These are phyloP conservation scores for Falco peregrinus DNA, from an alignment of 2,797 vertebrate genomes.

Conservation along the genomic window DNA sequence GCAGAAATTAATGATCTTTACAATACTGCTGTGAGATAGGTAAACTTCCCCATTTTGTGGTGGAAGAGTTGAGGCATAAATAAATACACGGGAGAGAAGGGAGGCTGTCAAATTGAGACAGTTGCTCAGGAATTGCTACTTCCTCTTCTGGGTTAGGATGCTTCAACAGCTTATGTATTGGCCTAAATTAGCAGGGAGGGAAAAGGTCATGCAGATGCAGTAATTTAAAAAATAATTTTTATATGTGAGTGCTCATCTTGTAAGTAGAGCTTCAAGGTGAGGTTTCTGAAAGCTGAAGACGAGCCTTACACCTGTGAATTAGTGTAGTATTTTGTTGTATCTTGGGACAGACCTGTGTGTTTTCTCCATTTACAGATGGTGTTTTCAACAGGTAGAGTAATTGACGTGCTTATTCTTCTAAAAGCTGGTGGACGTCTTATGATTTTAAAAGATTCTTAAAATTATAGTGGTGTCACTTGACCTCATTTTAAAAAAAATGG, in stretches of 20 bases:
- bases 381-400: background rate
- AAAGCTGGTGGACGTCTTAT: background rate
- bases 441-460: background rate
- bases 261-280: background rate
- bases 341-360: background rate
- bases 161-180: background rate
- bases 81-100: background rate
- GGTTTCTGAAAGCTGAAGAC: slow-evolving; percentile 25
- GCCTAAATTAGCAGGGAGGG: background rate
- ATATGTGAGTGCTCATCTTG: background rate
- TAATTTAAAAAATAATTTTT: background rate
- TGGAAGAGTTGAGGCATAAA: background rate
- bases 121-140: background rate
- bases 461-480: background rate
- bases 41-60: background rate
- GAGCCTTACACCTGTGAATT: background rate
- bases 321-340: background rate
- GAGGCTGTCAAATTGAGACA: background rate
- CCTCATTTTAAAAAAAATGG: background rate
- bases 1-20: background rate
- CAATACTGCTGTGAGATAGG: background rate
- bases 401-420: background rate
- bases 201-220: background rate
- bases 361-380: background rate
- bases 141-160: background rate